Base-by-base conservation (phyloP, 2,888 invertebrate genomes). In the Meganola albula region DNA sequence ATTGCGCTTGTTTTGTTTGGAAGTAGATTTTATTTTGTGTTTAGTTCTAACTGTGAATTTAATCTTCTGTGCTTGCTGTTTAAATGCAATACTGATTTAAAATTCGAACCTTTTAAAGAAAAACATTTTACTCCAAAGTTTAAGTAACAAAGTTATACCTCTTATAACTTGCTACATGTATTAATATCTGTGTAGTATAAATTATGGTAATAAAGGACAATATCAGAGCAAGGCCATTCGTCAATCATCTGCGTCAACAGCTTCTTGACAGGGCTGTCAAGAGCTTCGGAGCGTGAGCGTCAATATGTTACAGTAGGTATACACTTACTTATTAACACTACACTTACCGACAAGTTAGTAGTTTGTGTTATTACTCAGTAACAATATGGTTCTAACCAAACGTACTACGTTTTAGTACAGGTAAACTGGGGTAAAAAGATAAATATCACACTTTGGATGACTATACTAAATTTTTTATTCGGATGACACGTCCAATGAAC, bases 261-360 rank as follows among this genome's bases (percentile, higher is more conserved):
- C 39, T 33, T 37, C 49, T 51, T 58, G 63, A 63, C 63, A 52
- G 50, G 46, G 34, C 41, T 58, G 59, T 66, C 59, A 58, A 37
- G 48, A 50, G 28, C 36, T 46, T 38, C 44, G 54, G 53, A 45
- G 52, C 63, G 56, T 63, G 58, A 49, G 54, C 41, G 33, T 35
- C 57, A 58, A 64, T 64, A 63, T 45, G 52, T 58, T 58, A 58
- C 40, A 5, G 11, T 26, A 12, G 4, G 13, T 24, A 13, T 13
- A 25, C 25, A 18, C 7, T 21, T 9, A 0, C 7, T 9, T 24
- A 6, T 6, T 2, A 9, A n/a, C n/a, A n/a, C n/a, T n/a, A n/a
- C n/a, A n/a, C n/a, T n/a, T n/a, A n/a, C n/a, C n/a, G n/a, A n/a
- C n/a, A n/a, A n/a, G n/a, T n/a, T n/a, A n/a, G n/a, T n/a, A n/a